Conservation (phyloP, 2,888 invertebrate species). For the Pegoplata infirma region DNA sequence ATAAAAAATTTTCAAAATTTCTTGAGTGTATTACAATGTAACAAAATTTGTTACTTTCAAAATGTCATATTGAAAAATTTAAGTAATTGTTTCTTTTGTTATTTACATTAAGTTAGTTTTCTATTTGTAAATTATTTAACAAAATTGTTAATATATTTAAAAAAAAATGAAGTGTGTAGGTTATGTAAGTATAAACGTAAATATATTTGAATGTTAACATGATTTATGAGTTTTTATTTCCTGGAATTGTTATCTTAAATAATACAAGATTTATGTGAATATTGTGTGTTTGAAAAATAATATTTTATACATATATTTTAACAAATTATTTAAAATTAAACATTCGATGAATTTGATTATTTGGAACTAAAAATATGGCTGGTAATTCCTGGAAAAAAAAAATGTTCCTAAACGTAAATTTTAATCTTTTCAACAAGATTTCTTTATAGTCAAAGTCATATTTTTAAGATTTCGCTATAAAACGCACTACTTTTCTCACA, state of each 20-base stretch:
- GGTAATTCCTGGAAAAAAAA: too few species aligned
- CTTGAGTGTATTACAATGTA: not conserved
- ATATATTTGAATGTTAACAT: constrained; percentile 25
- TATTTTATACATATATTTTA: not conserved
- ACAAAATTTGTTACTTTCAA: not conserved
- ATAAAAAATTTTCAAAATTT: too few species aligned
- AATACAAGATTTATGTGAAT: constrained; percentile 52
- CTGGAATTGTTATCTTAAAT: constrained; percentile 51
- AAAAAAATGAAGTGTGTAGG: not conserved
- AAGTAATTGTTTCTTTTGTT: constrained; percentile 32
- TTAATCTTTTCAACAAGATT: too few species aligned
- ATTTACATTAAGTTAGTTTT: not conserved
- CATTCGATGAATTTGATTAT: too few species aligned
- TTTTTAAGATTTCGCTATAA: too few species aligned
- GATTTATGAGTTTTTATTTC: constrained; percentile 55
- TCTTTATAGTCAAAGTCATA: too few species aligned
- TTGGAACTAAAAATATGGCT: too few species aligned
- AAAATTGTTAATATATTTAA: constrained; percentile 21
- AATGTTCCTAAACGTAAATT: too few species aligned
- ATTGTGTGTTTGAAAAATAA: constrained; percentile 26
- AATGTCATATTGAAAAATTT: constrained; percentile 38
- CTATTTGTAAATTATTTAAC: constrained; percentile 22
- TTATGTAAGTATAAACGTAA: constrained; percentile 5
- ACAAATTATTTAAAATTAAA: constrained; percentile 37
- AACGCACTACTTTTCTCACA: too few species aligned